phyloP scores from a whole-genome alignment of 92 coral and sea anemone species.

The Porites evermanni region DNA sequence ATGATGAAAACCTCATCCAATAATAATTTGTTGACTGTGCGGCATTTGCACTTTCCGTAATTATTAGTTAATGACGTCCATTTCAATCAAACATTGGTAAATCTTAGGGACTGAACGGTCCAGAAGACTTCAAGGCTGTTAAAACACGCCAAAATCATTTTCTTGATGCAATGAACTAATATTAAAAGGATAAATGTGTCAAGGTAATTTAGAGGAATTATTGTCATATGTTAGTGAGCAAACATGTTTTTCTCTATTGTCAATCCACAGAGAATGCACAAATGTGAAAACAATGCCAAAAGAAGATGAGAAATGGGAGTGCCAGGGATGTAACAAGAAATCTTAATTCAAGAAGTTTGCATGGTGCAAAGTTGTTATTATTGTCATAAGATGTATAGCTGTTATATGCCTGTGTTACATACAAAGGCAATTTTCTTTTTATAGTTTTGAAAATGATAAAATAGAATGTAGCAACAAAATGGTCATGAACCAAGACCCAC shows the following conservation, averaged over 20 bases:
- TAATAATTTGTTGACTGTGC: background rate
- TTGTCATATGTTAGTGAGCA: background rate
- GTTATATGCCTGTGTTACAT: no score
- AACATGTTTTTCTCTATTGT: background rate
- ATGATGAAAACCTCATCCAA: no score
- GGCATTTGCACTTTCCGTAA: background rate
- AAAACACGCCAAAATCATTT: background rate
- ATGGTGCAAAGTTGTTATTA: no score
- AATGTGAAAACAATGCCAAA: constrained; percentile 4
- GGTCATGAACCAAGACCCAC: no score
- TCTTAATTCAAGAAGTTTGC: background rate
- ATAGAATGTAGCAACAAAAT: no score
- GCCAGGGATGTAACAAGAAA: constrained; percentile 21
- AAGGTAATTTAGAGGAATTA: background rate
- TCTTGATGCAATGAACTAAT: background rate
- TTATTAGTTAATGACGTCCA: background rate
- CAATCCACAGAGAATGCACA: constrained; percentile 16
- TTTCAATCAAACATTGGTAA: background rate
- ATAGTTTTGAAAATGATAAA: no score
- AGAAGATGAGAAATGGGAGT: constrained; percentile 25
- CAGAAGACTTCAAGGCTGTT: background rate
- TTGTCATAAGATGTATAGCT: no score
- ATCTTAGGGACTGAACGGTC: background rate
- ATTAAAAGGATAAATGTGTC: background rate
- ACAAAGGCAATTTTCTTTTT: no score